Evolutionary conservation across 2,888 invertebrate species (phyloP).

Genomic region (Xanthia icteritia): DNA sequence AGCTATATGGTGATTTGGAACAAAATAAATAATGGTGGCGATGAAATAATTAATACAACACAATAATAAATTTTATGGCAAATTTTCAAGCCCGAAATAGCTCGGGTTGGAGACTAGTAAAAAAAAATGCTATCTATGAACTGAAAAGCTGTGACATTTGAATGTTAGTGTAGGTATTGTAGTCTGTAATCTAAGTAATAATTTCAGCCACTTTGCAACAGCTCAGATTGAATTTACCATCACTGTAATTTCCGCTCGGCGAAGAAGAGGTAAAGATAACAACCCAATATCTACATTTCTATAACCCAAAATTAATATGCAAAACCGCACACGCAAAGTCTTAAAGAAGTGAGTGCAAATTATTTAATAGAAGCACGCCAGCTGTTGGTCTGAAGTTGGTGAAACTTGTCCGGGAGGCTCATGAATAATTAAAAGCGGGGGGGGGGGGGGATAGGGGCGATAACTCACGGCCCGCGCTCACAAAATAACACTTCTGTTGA

Average conservation of each 20-base stretch:
- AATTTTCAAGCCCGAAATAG: neutral
- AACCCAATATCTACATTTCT: slow-evolving; percentile 21
- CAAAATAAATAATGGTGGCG: slow-evolving; percentile 20
- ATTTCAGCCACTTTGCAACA: neutral
- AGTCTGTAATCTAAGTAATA: neutral
- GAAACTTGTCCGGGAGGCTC: slow-evolving; percentile 82
- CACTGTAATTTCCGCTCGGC: neutral
- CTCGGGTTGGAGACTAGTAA: neutral
- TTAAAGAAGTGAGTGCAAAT: slow-evolving; percentile 83
- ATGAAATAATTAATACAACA: slow-evolving; percentile 9
- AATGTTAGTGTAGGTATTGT: no score
- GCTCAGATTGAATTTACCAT: neutral
- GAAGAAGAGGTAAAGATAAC: slow-evolving; percentile 13
- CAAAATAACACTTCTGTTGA: slow-evolving; percentile 81
- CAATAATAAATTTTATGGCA: neutral
- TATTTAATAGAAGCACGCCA: slow-evolving; percentile 83
- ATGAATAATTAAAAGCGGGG: slow-evolving; percentile 87
- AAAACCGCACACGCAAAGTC: slow-evolving; percentile 69
- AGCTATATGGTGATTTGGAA: slow-evolving; percentile 5
- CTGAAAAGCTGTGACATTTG: no score
- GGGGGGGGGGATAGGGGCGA: slow-evolving; percentile 74
- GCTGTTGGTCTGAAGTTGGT: slow-evolving; percentile 81
- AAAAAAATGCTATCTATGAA: no score
- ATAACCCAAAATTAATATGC: slow-evolving; percentile 68
- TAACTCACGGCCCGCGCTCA: slow-evolving; percentile 82